A percentile compares a stretch with the other conserved stretches of the same genome.
phyloP scores from a whole-genome alignment of 2,113 vertebrate genomes.

The Pollimyrus isidori region DNA sequence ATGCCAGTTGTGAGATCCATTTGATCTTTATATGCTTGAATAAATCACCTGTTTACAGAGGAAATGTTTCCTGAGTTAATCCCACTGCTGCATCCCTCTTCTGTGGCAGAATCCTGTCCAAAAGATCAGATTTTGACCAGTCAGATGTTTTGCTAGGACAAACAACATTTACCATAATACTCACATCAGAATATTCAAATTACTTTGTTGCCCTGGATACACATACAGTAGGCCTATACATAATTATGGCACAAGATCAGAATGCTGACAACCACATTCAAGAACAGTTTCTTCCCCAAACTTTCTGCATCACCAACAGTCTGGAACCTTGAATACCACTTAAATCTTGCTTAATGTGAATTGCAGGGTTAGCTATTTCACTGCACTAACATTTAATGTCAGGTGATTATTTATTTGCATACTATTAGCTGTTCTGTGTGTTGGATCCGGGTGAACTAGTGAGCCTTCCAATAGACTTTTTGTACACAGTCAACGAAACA shows the following conservation, averaged over 20 bases:
- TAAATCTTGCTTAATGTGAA: neutral
- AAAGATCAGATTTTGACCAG: neutral
- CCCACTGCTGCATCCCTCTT: conserved; percentile 33
- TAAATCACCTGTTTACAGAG: conserved; percentile 42
- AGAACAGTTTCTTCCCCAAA: neutral
- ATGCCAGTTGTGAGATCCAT: neutral
- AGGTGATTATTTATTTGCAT: neutral
- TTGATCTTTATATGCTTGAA: neutral
- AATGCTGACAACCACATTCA: neutral
- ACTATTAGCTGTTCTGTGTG: neutral
- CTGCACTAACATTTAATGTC: neutral
- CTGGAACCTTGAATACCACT: neutral
- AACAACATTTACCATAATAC: neutral
- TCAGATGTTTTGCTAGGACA: neutral
- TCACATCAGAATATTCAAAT: neutral
- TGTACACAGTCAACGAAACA: neutral
- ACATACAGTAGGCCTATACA: neutral
- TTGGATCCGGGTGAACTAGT: neutral
- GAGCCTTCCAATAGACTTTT: neutral
- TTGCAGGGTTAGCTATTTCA: neutral
- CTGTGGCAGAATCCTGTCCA: conserved; percentile 48
- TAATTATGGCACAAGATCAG: neutral
- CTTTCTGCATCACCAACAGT: neutral
- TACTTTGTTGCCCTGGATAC: neutral
- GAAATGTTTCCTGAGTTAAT: conserved; percentile 42